These are phyloP conservation scores for Spea hammondii DNA, from an alignment of 2,797 vertebrate species.

Conservation along the genomic window DNA sequence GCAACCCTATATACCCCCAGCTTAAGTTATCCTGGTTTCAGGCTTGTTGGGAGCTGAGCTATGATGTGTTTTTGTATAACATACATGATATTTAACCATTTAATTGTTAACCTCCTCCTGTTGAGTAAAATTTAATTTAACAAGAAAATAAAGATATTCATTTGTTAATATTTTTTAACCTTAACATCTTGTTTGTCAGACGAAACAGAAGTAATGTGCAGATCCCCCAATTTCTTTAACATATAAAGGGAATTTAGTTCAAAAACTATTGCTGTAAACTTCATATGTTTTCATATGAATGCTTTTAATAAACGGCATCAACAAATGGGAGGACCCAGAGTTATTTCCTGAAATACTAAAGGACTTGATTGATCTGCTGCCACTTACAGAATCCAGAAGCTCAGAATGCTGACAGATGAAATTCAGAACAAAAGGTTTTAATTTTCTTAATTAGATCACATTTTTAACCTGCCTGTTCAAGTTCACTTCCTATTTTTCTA, in stretches of 20 bases:
- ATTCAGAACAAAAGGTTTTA: slow-evolving; percentile 51
- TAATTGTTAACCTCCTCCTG: no score
- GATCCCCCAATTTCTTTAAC: no score
- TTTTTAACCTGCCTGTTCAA: slow-evolving; percentile 48
- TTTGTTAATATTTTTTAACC: no score
- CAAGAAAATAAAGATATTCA: no score
- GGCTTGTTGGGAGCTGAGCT: no score
- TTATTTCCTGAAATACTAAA: slow-evolving; percentile 50
- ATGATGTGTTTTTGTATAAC: no score
- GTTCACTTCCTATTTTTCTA: slow-evolving; percentile 47
- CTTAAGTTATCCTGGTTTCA: no score
- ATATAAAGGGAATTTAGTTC: background rate
- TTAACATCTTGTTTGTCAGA: no score
- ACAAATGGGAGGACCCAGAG: slow-evolving; percentile 33
- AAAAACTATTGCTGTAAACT: background rate
- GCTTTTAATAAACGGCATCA: slow-evolving; percentile 28
- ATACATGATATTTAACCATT: no score
- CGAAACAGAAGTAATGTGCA: no score
- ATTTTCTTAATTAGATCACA: slow-evolving; percentile 53
- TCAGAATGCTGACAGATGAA: slow-evolving; percentile 49
- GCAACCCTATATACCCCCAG: no score
- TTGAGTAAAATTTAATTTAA: no score
- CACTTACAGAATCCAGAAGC: slow-evolving; percentile 48
- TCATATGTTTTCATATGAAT: slow-evolving; percentile 23
- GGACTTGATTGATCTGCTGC: slow-evolving; percentile 36